Percentiles rank a stretch among this genome's conserved stretches.
Evolutionary conservation across 2,888 invertebrate species (phyloP).

Genomic region (Eulithis testata): DNA sequence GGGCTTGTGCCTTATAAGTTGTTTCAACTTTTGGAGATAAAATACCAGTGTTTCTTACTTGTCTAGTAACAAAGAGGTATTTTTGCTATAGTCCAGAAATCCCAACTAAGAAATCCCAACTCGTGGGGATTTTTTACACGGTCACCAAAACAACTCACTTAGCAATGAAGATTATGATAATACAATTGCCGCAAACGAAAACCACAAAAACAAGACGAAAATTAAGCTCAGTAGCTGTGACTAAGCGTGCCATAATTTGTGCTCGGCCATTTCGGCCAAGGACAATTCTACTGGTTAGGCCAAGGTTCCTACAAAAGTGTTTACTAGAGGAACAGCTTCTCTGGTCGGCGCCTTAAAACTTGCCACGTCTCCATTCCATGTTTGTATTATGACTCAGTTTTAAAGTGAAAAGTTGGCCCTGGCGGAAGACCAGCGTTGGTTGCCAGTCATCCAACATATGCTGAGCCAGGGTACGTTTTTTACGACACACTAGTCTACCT

Average conservation of each 20-base stretch:
- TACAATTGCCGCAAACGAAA: conserved; percentile 9
- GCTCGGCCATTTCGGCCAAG: conserved; percentile 33
- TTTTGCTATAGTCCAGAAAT: neutral
- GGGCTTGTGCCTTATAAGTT: neutral
- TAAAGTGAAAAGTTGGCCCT: too few relatives aligned
- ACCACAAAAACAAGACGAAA: conserved; percentile 38
- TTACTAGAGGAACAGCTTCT: neutral
- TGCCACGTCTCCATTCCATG: too few relatives aligned
- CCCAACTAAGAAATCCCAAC: too few relatives aligned
- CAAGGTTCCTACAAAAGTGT: neutral
- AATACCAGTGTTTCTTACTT: neutral
- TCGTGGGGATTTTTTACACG: too few relatives aligned
- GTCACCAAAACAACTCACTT: conserved; percentile 15
- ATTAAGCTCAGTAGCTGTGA: conserved; percentile 36
- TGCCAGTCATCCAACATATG: too few relatives aligned
- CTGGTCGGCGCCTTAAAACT: too few relatives aligned
- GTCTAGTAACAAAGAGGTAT: neutral
- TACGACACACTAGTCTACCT: too few relatives aligned
- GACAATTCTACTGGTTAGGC: conserved; percentile 24
- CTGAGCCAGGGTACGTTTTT: too few relatives aligned
- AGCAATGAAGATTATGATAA: conserved; percentile 27
- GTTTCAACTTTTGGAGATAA: conserved; percentile 3
- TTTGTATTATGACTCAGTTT: too few relatives aligned
- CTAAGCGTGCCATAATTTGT: conserved; percentile 39
- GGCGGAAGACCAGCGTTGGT: too few relatives aligned